Evolutionary conservation across 1,140 invertebrate genomes (phyloP).

Genomic region (Plutomurus gul): DNA sequence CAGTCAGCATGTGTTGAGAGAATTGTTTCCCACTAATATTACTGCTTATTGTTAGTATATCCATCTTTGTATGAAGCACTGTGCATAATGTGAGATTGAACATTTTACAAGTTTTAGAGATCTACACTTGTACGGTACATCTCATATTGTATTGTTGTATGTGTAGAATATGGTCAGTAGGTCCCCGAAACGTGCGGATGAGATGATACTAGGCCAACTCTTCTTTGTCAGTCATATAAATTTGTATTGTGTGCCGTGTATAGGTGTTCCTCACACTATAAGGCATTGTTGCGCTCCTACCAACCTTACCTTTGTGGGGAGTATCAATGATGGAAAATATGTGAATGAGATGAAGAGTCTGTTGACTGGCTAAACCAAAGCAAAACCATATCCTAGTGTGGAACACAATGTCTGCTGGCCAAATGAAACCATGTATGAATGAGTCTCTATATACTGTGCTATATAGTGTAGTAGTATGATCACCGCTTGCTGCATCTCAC

Average conservation of each 20-base stretch:
- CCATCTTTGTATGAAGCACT: background rate
- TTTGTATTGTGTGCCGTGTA: no score
- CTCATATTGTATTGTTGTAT: background rate
- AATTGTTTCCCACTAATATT: background rate
- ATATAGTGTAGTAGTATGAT: background rate
- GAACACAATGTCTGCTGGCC: background rate
- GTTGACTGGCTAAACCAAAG: background rate
- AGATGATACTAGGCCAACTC: background rate
- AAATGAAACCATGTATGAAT: no score
- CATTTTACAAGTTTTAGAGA: no score
- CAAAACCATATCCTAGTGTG: background rate
- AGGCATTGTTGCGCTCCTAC: no score
- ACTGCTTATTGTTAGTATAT: background rate
- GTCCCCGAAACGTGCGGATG: background rate
- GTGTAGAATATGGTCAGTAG: slow-evolving; percentile 26
- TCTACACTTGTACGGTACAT: background rate
- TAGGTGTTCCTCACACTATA: no score
- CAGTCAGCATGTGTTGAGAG: background rate
- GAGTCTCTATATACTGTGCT: no score
- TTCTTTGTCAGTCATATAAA: no score
- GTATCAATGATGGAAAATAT: background rate
- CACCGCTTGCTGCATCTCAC: background rate
- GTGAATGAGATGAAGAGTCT: slow-evolving; percentile 26
- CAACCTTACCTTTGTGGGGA: no score
- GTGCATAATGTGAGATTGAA: background rate